Conservation (phyloP, 2,888 invertebrate species). For the Axea sp. region DNA sequence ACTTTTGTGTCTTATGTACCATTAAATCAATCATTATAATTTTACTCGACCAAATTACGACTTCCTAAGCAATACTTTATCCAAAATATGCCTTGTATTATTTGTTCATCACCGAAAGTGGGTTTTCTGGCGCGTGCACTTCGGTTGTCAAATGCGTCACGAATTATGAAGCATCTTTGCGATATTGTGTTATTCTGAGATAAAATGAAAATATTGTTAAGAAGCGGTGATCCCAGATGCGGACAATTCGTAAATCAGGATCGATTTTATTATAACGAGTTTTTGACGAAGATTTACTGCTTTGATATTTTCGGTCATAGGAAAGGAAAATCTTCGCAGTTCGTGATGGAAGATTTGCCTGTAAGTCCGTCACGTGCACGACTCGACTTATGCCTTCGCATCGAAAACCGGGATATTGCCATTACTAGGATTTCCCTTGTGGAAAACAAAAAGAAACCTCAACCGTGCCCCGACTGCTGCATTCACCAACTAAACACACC, state of each 20-base stretch:
- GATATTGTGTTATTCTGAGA: slow-evolving; percentile 28
- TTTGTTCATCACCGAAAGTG: slow-evolving; percentile 24
- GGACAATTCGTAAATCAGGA: slow-evolving; percentile 43
- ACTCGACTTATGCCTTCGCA: slow-evolving; percentile 60
- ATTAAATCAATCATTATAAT: slow-evolving; percentile 36
- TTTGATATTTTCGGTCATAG: slow-evolving; percentile 50
- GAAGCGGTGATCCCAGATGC: slow-evolving; percentile 22
- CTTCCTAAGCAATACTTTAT: slow-evolving; percentile 22
- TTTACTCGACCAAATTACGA: slow-evolving; percentile 30
- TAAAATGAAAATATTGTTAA: slow-evolving; percentile 49
- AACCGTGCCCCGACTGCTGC: slow-evolving; percentile 57
- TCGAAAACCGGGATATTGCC: slow-evolving; percentile 60
- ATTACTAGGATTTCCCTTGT: slow-evolving; percentile 62
- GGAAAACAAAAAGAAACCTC: slow-evolving; percentile 60
- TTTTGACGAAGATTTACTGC: slow-evolving; percentile 61
- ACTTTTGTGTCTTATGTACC: background rate
- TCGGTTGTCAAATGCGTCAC: slow-evolving; percentile 2
- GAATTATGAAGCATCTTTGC: slow-evolving; percentile 29
- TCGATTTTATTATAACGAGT: slow-evolving; percentile 61
- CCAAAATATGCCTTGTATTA: background rate
- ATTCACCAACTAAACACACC: slow-evolving; percentile 27
- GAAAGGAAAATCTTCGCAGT: slow-evolving; percentile 35
- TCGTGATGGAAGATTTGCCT: slow-evolving; percentile 54
- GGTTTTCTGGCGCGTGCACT: slow-evolving; percentile 14
- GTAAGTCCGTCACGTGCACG: slow-evolving; percentile 62